phyloP scores from a whole-genome alignment of 2,888 invertebrate genomes.

The Drosophila ezoana region DNA sequence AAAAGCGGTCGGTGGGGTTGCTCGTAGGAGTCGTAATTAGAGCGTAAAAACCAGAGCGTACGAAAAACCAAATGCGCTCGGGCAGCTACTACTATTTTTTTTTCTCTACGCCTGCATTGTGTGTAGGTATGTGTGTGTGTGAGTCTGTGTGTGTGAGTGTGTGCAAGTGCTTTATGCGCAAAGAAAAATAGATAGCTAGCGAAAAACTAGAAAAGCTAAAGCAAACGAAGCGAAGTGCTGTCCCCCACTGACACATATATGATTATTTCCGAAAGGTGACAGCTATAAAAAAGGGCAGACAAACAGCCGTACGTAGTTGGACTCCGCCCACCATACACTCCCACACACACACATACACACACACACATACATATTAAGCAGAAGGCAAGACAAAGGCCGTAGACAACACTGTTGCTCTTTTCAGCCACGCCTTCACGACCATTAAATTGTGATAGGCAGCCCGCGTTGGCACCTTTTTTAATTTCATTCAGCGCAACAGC shows the following conservation, averaged over 20 bases:
- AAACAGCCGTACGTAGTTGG: constrained; percentile 36
- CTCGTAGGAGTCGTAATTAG: constrained; percentile 82
- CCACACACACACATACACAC: constrained; percentile 24
- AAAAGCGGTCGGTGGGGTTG: constrained; percentile 7
- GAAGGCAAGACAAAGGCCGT: constrained; percentile 59
- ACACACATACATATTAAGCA: constrained; percentile 48
- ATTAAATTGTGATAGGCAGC: constrained; percentile 47
- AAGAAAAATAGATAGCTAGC: constrained; percentile 77
- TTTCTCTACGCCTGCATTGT: constrained; percentile 49
- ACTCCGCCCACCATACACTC: constrained; percentile 3
- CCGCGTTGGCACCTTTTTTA: constrained; percentile 61
- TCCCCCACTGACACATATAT: constrained; percentile 77
- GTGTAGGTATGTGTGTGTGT: constrained; percentile 8
- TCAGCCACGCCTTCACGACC: constrained; percentile 43
- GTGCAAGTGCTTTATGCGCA: constrained; percentile 73
- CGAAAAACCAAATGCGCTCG: constrained; percentile 77
- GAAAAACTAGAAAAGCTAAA: constrained; percentile 76
- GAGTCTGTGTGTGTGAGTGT: constrained; percentile 26
- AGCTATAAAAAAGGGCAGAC: constrained; percentile 72
- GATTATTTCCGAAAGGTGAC: constrained; percentile 82
- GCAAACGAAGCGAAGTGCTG: constrained; percentile 78
- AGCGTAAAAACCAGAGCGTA: constrained; percentile 84
- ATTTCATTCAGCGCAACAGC: constrained; percentile 61
- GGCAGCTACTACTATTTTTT: constrained; percentile 74
- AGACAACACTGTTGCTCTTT: constrained; percentile 77